These are phyloP conservation scores for Intellagama lesueurii DNA, from an alignment of 2,797 vertebrate genomes.

Conservation along the genomic window DNA sequence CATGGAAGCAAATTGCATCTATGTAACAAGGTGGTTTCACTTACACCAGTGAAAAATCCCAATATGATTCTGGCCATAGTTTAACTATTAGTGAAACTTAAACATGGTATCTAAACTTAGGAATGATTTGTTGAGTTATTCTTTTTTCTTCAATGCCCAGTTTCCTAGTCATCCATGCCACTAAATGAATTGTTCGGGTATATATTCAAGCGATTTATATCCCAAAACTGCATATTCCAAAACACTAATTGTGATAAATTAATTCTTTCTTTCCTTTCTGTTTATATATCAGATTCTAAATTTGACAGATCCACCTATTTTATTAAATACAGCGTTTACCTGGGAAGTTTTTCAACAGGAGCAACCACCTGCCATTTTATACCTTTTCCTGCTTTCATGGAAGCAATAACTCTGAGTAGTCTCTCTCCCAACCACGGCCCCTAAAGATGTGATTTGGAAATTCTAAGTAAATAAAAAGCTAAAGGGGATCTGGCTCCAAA, in stretches of 20 bases:
- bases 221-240: not conserved
- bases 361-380: not conserved
- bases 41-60: too few relatives aligned
- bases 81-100: not conserved
- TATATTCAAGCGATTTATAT: slow-evolving; percentile 1
- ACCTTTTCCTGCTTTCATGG: not conserved
- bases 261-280: not conserved
- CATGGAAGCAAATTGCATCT: too few relatives aligned
- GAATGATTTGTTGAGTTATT: not conserved
- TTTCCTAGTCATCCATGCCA: not conserved
- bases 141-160: not conserved
- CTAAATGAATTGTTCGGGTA: not conserved
- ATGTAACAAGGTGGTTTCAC: too few relatives aligned
- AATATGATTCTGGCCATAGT: not conserved
- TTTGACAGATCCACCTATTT: not conserved
- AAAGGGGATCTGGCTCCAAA: not conserved
- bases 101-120: not conserved
- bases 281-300: not conserved
- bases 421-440: not conserved
- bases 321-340: not conserved
- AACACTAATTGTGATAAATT: not conserved
- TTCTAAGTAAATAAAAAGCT: not conserved
- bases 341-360: not conserved
- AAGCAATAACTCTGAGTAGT: not conserved
- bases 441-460: not conserved